Percentiles rank a stretch among this genome's conserved stretches.
Conservation (phyloP, 1,140 invertebrate species). For the Listronotus bonariensis region DNA sequence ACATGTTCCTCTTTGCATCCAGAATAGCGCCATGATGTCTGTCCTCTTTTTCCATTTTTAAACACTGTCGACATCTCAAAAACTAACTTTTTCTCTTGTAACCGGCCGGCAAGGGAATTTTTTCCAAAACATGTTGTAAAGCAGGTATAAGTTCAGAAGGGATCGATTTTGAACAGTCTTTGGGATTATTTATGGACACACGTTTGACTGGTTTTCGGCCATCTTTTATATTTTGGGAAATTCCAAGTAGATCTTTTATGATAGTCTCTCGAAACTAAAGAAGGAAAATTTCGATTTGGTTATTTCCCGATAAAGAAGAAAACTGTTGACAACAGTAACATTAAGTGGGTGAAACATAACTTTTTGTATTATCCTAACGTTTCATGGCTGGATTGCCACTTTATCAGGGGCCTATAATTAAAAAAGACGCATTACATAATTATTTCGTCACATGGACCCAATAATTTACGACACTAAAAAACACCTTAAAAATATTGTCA, state of each 20-base stretch:
- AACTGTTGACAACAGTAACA: slow-evolving; percentile 13
- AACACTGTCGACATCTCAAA: not conserved
- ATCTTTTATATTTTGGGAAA: slow-evolving; percentile 3
- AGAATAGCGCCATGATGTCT: too few relatives aligned
- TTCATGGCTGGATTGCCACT: too few relatives aligned
- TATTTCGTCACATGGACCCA: too few relatives aligned
- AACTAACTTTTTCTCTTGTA: not conserved
- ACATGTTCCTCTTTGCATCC: too few relatives aligned
- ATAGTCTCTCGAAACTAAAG: not conserved
- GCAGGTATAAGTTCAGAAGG: not conserved
- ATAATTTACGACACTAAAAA: too few relatives aligned
- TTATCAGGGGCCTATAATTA: too few relatives aligned
- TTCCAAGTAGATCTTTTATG: slow-evolving; percentile 4
- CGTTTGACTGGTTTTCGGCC: slow-evolving; percentile 2
- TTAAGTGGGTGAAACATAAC: slow-evolving; percentile 8
- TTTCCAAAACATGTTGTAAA: too few relatives aligned
- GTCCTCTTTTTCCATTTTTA: not conserved
- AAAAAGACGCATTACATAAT: too few relatives aligned
- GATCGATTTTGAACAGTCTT: not conserved
- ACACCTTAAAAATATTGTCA: too few relatives aligned
- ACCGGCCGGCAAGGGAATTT: not conserved
- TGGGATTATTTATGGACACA: not conserved
- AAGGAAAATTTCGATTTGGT: not conserved
- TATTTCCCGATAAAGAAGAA: slow-evolving; percentile 25
- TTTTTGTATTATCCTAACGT: too few relatives aligned